phyloP scores from a whole-genome alignment of 2,888 invertebrate genomes.

The Scaptomyza caliginosa region DNA sequence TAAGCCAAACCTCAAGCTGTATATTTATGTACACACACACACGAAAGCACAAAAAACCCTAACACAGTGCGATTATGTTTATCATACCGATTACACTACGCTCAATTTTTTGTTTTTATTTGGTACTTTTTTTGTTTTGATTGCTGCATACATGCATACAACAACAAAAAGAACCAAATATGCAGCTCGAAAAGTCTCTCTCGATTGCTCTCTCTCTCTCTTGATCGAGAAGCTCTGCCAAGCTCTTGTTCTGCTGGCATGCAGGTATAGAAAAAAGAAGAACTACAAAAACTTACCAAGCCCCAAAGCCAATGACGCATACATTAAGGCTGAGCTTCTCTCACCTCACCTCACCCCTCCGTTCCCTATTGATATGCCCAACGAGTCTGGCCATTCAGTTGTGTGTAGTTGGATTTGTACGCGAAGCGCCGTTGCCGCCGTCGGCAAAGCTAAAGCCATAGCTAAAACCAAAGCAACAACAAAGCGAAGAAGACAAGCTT shows the following conservation, averaged over 20 bases:
- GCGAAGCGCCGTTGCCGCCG: constrained; percentile 74
- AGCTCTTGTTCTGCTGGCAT: constrained; percentile 18
- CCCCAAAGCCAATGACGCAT: constrained; percentile 71
- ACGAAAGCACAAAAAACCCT: constrained; percentile 11
- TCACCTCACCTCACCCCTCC: constrained; percentile 1
- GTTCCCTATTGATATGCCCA: constrained; percentile 13
- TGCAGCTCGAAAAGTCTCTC: constrained; percentile 55
- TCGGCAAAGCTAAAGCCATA: constrained; percentile 51
- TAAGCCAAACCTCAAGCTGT: constrained; percentile 14
- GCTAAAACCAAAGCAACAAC: constrained; percentile 29
- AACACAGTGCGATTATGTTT: constrained; percentile 56
- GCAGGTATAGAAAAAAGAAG: constrained; percentile 5
- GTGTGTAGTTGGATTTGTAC: constrained; percentile 56
- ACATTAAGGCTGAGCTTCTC: constrained; percentile 33
- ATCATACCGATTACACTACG: constrained; percentile 62
- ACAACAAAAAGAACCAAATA: not conserved
- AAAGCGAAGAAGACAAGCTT: constrained; percentile 36
- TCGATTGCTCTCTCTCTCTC: constrained; percentile 10
- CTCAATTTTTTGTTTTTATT: constrained; percentile 26
- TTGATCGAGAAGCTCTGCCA: constrained; percentile 16
- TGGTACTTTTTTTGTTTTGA: constrained; percentile 67
- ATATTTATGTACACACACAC: constrained; percentile 5
- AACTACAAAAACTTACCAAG: constrained; percentile 39
- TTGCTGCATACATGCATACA: constrained; percentile 28
- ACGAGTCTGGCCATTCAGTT: constrained; percentile 58